Evolutionary conservation across 2,113 vertebrate genomes (phyloP).

Genomic region (Macquaria australasica): DNA sequence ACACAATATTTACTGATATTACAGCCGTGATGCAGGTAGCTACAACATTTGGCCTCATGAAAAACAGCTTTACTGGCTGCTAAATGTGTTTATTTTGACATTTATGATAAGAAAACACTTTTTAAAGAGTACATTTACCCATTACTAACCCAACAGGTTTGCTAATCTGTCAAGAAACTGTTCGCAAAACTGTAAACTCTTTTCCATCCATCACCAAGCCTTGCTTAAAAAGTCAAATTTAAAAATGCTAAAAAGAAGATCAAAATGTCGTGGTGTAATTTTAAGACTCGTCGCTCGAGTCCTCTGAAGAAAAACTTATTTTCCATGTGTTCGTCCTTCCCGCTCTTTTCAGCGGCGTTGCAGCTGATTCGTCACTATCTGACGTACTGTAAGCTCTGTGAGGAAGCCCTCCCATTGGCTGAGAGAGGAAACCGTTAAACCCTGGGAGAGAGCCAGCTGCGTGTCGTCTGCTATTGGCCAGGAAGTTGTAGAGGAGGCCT

Average conservation of each 20-base stretch:
- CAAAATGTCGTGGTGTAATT: neutral
- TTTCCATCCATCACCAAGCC: neutral
- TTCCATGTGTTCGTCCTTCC: neutral
- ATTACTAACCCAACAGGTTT: too few relatives aligned
- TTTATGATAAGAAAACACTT: neutral
- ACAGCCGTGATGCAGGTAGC: neutral
- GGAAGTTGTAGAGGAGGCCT: conserved; percentile 36
- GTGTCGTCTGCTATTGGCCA: conserved; percentile 20
- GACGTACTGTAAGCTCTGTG: neutral
- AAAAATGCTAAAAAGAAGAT: neutral
- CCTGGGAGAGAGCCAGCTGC: neutral
- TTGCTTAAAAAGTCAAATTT: neutral
- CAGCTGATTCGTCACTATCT: conserved; percentile 8
- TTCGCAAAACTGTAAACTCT: neutral
- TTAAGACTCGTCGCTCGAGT: conserved; percentile 61
- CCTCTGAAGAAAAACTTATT: conserved; percentile 46
- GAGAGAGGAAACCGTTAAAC: neutral
- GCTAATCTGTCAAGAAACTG: neutral
- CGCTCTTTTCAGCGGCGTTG: neutral
- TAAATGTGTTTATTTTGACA: neutral
- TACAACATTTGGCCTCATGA: neutral
- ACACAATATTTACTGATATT: neutral
- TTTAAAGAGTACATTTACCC: neutral
- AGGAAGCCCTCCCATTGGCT: conserved; percentile 13
- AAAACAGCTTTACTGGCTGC: neutral